Evolutionary conservation across 2,113 vertebrate species (phyloP).

Genomic region (Rhabdomys dilectus): DNA sequence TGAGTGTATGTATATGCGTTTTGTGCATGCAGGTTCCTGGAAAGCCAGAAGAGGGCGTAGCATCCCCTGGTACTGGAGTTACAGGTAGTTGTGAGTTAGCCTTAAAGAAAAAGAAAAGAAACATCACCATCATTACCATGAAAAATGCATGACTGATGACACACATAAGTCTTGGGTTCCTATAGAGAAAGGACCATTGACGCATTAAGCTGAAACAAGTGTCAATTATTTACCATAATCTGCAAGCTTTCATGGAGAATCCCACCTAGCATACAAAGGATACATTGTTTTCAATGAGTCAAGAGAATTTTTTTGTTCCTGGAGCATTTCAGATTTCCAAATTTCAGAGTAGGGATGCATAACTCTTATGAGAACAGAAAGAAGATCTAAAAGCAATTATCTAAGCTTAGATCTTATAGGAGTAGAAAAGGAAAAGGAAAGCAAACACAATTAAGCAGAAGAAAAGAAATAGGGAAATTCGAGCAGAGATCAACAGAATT

Average conservation of each 20-base stretch:
- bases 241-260: background rate
- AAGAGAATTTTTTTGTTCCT: background rate
- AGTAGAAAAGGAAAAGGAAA: background rate
- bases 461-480: background rate
- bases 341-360: background rate
- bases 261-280: background rate
- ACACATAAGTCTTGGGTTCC: background rate
- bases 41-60: no score
- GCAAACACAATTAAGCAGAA: background rate
- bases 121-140: background rate
- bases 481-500: background rate
- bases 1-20: background rate
- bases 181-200: background rate
- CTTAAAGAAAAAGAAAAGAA: background rate
- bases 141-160: background rate
- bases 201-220: background rate
- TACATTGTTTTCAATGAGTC: background rate
- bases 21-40: background rate
- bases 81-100: background rate
- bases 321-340: background rate
- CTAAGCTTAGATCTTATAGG: background rate
- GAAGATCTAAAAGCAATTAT: background rate
- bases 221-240: no score
- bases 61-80: background rate
- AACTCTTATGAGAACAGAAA: background rate